Evolutionary conservation across 2,797 vertebrate genomes (phyloP).

Genomic region (Lepus townsendii): DNA sequence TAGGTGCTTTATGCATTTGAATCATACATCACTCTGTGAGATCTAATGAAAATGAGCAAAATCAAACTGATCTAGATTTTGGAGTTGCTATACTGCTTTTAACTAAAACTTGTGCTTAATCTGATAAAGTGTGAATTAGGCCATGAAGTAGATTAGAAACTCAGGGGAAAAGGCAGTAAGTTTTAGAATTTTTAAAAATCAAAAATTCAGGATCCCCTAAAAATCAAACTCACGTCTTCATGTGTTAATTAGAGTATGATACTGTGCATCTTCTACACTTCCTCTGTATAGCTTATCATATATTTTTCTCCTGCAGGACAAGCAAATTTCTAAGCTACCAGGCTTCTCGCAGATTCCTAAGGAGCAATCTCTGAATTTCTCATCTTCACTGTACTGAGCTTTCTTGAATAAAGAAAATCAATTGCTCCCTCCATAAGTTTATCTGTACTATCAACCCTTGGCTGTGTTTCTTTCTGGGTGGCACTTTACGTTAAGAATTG

Average conservation of each 20-base stretch:
- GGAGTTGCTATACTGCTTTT: background rate
- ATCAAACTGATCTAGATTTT: background rate
- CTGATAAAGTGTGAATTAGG: background rate
- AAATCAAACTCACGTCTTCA: background rate
- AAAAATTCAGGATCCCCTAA: background rate
- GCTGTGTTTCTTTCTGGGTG: background rate
- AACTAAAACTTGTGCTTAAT: constrained; percentile 8
- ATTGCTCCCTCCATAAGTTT: background rate
- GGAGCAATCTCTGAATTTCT: background rate
- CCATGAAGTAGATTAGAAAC: background rate
- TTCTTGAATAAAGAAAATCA: background rate
- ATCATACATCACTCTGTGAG: background rate
- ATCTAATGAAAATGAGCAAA: background rate
- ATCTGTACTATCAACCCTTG: background rate
- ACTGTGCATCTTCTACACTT: background rate
- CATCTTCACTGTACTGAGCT: background rate
- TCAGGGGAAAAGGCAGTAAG: background rate
- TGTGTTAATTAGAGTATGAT: background rate
- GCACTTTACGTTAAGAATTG: background rate
- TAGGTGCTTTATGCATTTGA: background rate
- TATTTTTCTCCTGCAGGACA: background rate
- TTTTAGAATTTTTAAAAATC: background rate
- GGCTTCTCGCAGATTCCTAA: background rate
- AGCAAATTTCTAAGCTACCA: background rate
- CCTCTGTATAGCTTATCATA: background rate